phyloP scores from a whole-genome alignment of 2,113 vertebrate genomes.

The Sapajus apella region DNA sequence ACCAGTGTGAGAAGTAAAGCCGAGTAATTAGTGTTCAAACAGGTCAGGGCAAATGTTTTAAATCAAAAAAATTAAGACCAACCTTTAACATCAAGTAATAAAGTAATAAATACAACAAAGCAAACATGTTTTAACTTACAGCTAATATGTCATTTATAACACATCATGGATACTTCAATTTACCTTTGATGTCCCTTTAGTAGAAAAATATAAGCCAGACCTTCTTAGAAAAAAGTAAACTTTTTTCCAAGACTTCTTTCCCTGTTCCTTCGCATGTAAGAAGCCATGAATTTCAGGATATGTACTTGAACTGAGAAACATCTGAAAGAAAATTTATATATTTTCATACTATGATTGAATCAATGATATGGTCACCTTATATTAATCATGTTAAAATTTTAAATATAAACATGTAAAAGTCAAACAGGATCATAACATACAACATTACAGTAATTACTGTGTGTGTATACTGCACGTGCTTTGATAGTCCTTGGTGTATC shows the following conservation, averaged over 20 bases:
- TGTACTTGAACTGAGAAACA: constrained; percentile 94
- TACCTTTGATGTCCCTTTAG: constrained; percentile 97
- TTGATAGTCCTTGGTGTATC: too few species aligned
- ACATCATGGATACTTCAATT: constrained; percentile 35
- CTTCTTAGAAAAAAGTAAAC: constrained; percentile 95
- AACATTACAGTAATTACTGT: background rate
- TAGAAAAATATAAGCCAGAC: constrained; percentile 98
- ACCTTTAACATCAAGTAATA: background rate
- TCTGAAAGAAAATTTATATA: constrained; percentile 84
- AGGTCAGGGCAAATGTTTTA: background rate
- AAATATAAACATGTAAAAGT: constrained; percentile 21
- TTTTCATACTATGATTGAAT: background rate
- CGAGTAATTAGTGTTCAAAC: background rate
- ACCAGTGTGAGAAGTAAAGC: background rate
- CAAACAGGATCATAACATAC: background rate
- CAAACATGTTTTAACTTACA: background rate
- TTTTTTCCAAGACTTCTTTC: constrained; percentile 97
- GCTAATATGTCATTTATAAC: background rate
- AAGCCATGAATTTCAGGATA: constrained; percentile 97
- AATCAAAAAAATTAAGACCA: background rate
- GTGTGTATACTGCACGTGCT: too few species aligned
- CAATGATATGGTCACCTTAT: background rate
- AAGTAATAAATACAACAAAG: background rate
- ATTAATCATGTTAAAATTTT: background rate
- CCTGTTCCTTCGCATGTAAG: constrained; percentile 94